phyloP scores from a whole-genome alignment of 2,888 invertebrate genomes.

The Lasioglossum malachurum region DNA sequence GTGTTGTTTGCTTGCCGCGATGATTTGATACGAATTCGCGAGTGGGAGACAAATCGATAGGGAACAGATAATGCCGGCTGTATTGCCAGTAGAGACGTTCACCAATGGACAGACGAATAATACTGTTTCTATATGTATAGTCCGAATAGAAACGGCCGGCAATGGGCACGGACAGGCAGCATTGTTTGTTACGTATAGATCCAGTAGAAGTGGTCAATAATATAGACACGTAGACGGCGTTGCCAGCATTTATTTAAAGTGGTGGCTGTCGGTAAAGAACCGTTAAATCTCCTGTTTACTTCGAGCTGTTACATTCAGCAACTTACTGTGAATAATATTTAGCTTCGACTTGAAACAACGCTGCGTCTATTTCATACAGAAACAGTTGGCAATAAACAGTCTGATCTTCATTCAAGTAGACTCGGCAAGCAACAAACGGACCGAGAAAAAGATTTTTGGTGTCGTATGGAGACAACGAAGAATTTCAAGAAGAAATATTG shows the following conservation, averaged over 20 bases:
- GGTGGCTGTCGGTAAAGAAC: background rate
- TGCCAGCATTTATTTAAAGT: background rate
- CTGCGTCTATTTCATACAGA: background rate
- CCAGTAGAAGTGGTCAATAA: background rate
- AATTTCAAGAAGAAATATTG: background rate
- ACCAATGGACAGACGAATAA: background rate
- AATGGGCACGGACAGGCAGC: background rate
- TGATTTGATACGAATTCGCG: background rate
- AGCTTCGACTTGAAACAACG: background rate
- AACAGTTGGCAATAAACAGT: background rate
- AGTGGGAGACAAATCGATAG: slow-evolving; percentile 14
- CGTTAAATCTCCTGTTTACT: background rate
- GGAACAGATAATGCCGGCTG: background rate
- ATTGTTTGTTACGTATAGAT: background rate
- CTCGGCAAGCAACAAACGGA: background rate
- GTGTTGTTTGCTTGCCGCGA: background rate
- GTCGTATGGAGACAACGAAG: background rate
- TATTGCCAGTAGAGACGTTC: background rate
- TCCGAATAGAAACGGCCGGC: background rate
- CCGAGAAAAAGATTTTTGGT: background rate
- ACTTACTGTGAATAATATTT: background rate
- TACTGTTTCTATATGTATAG: background rate
- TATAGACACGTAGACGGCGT: background rate
- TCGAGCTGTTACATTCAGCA: background rate
- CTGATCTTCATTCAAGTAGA: background rate